Conservation (phyloP, 2,888 invertebrate species). For the Meloe dianella region DNA sequence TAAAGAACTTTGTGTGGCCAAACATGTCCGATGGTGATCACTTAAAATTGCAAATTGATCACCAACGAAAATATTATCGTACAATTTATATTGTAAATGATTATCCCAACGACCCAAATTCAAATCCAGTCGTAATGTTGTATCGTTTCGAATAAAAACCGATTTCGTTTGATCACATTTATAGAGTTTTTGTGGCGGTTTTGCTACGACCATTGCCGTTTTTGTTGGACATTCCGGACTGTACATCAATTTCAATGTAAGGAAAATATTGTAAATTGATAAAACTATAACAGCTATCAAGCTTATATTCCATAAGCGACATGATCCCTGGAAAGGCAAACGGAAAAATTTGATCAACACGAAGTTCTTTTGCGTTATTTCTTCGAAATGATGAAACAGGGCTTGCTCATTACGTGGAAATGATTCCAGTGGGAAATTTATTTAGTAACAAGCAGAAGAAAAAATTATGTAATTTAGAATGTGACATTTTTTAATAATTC, state of each 20-base stretch:
- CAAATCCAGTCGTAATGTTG: conserved; percentile 67
- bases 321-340: conserved; percentile 54
- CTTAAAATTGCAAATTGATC: conserved; percentile 69
- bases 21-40: conserved; percentile 63
- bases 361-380: too few species aligned
- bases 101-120: conserved; percentile 78
- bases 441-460: too few species aligned
- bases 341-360: too few species aligned
- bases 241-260: conserved; percentile 66
- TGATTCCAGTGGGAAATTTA: too few species aligned
- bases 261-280: conserved; percentile 68
- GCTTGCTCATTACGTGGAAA: too few species aligned
- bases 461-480: too few species aligned
- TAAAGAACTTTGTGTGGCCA: conserved; percentile 86
- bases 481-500: too few species aligned
- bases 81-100: conserved; percentile 71
- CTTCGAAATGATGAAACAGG: too few species aligned
- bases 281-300: conserved; percentile 69
- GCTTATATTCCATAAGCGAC: conserved; percentile 74
- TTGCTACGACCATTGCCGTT: conserved; percentile 34
- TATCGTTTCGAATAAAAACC: conserved; percentile 48
- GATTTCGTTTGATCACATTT: conserved; percentile 36
- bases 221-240: conserved; percentile 57
- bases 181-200: conserved; percentile 34
- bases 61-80: conserved; percentile 76